A percentile compares a stretch with the other conserved stretches of the same genome.
Conservation (phyloP, 2,113 vertebrate genomes). For the Athene noctua region DNA sequence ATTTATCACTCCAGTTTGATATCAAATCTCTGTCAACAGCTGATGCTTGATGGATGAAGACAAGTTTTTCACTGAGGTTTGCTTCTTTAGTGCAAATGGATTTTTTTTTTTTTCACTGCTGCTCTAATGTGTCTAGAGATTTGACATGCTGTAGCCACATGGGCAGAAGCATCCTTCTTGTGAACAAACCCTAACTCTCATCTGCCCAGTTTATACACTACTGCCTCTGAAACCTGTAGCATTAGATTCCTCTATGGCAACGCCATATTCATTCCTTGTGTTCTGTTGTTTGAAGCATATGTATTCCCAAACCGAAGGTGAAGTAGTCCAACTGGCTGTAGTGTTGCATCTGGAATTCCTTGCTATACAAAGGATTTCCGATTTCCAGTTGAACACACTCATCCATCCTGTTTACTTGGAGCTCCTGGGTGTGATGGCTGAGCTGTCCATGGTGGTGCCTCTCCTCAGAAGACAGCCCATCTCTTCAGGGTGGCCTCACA, state of each 20-base stretch:
- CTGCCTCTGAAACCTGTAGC: neutral
- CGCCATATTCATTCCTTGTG: neutral
- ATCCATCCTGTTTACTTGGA: neutral
- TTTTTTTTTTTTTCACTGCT: neutral
- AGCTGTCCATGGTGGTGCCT: conserved; percentile 61
- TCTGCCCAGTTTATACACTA: neutral
- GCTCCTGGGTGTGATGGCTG: neutral
- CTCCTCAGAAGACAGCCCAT: neutral
- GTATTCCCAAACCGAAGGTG: neutral
- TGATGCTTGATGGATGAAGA: neutral
- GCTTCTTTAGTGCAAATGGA: neutral
- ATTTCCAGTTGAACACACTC: neutral
- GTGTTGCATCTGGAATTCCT: neutral
- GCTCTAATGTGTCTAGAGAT: neutral
- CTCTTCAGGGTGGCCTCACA: neutral
- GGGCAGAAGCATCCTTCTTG: neutral
- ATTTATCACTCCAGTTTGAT: neutral
- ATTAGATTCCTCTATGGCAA: neutral
- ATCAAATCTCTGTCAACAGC: neutral
- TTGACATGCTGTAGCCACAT: neutral
- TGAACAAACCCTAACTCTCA: neutral
- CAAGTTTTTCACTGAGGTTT: neutral
- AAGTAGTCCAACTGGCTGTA: neutral
- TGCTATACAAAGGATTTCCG: neutral
- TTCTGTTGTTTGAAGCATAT: neutral